Base-by-base conservation (phyloP, 2,113 vertebrate genomes). In the Austrofundulus limnaeus region DNA sequence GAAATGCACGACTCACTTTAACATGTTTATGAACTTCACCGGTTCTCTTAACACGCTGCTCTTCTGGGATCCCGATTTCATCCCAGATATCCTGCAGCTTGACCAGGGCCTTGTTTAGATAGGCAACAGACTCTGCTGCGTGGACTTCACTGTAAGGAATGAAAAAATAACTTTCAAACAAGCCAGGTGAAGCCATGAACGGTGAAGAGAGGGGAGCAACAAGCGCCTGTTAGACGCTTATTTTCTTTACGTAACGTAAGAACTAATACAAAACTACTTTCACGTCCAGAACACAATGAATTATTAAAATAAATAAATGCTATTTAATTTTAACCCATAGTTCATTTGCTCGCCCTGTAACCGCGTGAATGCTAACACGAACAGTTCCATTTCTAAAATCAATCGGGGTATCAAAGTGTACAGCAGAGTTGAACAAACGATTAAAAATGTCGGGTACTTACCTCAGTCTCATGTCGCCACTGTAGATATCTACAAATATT, bases 61-160 rank as follows among this genome's bases (percentile, higher is more conserved):
- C 92, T 57, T 93, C 93, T 1, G 89, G 88, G 38, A 94, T 92
- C 5, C 93, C 92, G 1, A 94, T 92, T 64, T 92, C 90, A 43
- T 97, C 96, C 96, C 97, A 98, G 47, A 99, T 97, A 38, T 93
- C 91, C 66, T 93, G 92, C 66, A 99, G 85, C 31, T 76, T 85
- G 23, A 57, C 57, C 62, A 96, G 85, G 7, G 95, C 95, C 62
- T 87, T 91, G 74, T 94, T 94, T 69, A 97, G 88, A 80, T 92
- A 95, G 1, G 91, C 77, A 52, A 95, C 90, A 3, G 94, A 94
- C 80, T 99, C 94, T 9, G 92, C 92, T 5, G 94, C 95, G 63
- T 98, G 80, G 51, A 93, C 86, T 66, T 97, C 95, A 66, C 96
- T 99, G 87, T 5, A 81, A 62, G 34, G 49, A 52, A 74, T 64